These are phyloP conservation scores for Campoletis sonorensis DNA, from an alignment of 1,140 invertebrate genomes.

Conservation along the genomic window DNA sequence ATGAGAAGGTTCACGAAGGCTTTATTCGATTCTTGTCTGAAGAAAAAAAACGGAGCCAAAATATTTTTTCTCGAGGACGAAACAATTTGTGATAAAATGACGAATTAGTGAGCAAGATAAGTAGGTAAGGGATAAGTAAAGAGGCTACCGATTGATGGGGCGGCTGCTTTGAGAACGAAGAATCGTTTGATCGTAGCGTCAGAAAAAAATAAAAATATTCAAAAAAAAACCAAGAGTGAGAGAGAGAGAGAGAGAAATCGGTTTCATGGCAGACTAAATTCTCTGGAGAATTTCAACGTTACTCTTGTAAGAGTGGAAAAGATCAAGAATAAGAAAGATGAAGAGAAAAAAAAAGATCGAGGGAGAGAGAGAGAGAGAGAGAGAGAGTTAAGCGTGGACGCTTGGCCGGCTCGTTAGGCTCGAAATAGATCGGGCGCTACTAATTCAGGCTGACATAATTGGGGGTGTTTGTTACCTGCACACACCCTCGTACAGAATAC, in stretches of 20 bases:
- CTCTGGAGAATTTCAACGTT: background rate
- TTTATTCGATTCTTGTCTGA: background rate
- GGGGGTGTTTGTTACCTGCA: slow-evolving; percentile 75
- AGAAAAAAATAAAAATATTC: background rate
- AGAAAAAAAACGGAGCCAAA: background rate
- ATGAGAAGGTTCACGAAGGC: no score
- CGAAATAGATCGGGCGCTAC: slow-evolving; percentile 71
- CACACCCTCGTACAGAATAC: slow-evolving; percentile 67
- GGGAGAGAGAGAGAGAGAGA: background rate
- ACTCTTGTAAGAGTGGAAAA: background rate
- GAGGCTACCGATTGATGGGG: slow-evolving; percentile 39
- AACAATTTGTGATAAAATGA: slow-evolving; percentile 5
- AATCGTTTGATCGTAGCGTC: slow-evolving; percentile 59
- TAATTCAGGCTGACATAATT: slow-evolving; percentile 76
- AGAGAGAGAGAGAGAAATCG: slow-evolving; percentile 19
- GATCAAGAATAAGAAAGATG: background rate
- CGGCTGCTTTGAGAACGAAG: slow-evolving; percentile 62
- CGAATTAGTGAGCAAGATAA: slow-evolving; percentile 21
- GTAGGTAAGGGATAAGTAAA: slow-evolving; percentile 14
- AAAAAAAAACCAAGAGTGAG: background rate
- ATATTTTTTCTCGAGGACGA: background rate
- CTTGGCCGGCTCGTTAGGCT: slow-evolving; percentile 67
- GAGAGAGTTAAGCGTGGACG: slow-evolving; percentile 8
- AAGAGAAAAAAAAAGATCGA: no score
- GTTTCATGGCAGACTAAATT: slow-evolving; percentile 29